Base-by-base conservation (phyloP, 92 coral and sea anemone genomes). In the Paragorgia papillata region DNA sequence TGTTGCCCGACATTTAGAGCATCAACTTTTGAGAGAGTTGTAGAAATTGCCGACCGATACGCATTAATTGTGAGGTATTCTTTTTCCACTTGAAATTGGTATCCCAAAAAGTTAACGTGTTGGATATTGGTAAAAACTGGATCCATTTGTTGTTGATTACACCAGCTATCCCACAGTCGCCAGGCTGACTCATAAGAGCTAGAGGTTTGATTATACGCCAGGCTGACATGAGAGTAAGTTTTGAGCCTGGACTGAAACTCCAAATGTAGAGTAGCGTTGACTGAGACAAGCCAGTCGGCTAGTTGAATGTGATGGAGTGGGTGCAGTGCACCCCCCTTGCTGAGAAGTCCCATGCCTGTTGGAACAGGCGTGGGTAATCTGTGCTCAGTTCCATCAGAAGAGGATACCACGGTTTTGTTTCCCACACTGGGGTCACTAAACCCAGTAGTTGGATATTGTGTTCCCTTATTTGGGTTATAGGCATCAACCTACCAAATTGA, bases 231-330 rank as follows among this genome's bases (percentile, higher is more conserved):
- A n/a, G 46, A 76, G 51, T 27, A 76, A 69, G 18, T 33, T 19
- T 71, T 73, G n/a, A 84, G 85, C 81, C 21, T 53, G 66, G 76
- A 18, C 76, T 58, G 74, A 83, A 76, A 83, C 50, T 29, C 87
- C 87, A 29, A 68, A 29, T 55, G 71, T 14, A 13, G 69, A 13
- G 69, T 83, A 76, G 27, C 62, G 46, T 56, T 67, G 25, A 62
- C 79, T 44, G 83, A 41, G 70, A 77, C 83, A 76, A 77, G 62
- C 83, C 82, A 84, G 9, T 80, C 88, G n/a, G 88, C 88, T 84
- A 84, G 73, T 34, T 70, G 88, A 13, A 84, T 81, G 48, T 44
- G 85, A 31, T 51, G 10, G 17, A 84, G 84, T 31, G 88, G 88
- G 80, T 79, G 58, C 7, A 18, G 20, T n/a, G 32, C n/a, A 43